Percentiles rank a stretch among this genome's conserved stretches.
phyloP scores from a whole-genome alignment of 2,113 vertebrate genomes.

The Plectropomus leopardus region DNA sequence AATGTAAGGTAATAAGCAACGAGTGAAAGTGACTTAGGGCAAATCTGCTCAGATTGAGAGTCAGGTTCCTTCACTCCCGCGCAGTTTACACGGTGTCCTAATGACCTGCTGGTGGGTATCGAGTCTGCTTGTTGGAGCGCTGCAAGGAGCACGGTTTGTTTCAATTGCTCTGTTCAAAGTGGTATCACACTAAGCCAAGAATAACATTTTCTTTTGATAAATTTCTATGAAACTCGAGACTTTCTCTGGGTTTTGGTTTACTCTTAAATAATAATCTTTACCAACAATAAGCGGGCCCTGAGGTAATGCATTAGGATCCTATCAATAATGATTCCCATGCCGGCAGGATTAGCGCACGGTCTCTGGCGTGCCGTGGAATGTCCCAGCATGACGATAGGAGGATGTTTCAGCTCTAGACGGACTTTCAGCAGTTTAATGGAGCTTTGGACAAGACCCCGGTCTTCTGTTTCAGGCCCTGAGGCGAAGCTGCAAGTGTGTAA shows the following conservation, averaged over 20 bases:
- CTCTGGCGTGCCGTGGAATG: conserved; percentile 82
- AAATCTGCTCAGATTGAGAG: conserved; percentile 52
- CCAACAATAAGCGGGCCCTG: conserved; percentile 84
- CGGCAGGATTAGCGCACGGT: conserved; percentile 82
- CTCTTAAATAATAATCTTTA: conserved; percentile 88
- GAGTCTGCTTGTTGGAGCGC: conserved; percentile 40
- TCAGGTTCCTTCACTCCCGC: conserved; percentile 29
- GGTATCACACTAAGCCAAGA: conserved; percentile 83
- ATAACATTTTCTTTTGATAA: conserved; percentile 89
- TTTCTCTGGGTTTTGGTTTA: conserved; percentile 84
- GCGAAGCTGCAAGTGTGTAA: conserved; percentile 51
- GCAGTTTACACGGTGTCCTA: conserved; percentile 42
- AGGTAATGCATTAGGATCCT: conserved; percentile 87
- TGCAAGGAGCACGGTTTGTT: conserved; percentile 74
- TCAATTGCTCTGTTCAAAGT: conserved; percentile 81
- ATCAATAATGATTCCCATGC: conserved; percentile 88
- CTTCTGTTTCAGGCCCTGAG: conserved; percentile 78
- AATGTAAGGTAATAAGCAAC: conserved; percentile 33
- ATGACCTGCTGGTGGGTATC: conserved; percentile 59
- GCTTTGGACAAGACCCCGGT: conserved; percentile 76
- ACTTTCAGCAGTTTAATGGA: conserved; percentile 79
- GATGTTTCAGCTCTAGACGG: conserved; percentile 80
- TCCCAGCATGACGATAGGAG: conserved; percentile 82
- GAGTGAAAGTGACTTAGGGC: conserved; percentile 39
- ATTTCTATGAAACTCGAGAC: conserved; percentile 85